phyloP scores from a whole-genome alignment of 2,113 vertebrate genomes.

The Grallaria varia region DNA sequence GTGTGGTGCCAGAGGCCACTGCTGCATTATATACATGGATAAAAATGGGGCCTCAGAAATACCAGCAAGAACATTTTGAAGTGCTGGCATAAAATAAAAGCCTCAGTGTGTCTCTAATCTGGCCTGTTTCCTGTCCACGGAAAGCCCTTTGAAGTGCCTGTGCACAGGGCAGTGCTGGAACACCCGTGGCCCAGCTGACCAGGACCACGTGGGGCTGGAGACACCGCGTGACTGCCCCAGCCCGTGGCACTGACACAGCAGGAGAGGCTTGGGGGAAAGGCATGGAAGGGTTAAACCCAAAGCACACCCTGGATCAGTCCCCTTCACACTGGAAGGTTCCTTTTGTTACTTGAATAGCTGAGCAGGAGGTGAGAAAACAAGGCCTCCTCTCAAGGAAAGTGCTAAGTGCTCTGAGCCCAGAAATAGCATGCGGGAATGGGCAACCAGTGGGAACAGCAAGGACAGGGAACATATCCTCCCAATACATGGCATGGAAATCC shows the following conservation, averaged over 20 bases:
- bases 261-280: background rate
- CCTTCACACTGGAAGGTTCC: background rate
- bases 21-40: background rate
- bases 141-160: background rate
- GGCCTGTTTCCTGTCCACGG: background rate
- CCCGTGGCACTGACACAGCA: background rate
- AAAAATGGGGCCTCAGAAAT: background rate
- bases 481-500: background rate
- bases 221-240: background rate
- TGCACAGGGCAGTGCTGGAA: background rate
- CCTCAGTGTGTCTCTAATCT: background rate
- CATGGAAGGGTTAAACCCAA: background rate
- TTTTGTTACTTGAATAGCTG: background rate
- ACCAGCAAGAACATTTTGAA: background rate
- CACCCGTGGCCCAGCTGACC: background rate
- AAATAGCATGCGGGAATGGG: background rate
- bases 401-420: conserved; percentile 11
- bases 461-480: background rate
- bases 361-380: background rate
- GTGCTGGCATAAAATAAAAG: conserved; percentile 25
- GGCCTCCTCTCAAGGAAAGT: background rate
- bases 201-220: background rate
- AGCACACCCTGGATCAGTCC: background rate
- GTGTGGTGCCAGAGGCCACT: background rate
- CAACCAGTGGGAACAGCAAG: background rate